These are phyloP conservation scores for Lasiommata megera DNA, from an alignment of 2,888 invertebrate species.

Conservation along the genomic window DNA sequence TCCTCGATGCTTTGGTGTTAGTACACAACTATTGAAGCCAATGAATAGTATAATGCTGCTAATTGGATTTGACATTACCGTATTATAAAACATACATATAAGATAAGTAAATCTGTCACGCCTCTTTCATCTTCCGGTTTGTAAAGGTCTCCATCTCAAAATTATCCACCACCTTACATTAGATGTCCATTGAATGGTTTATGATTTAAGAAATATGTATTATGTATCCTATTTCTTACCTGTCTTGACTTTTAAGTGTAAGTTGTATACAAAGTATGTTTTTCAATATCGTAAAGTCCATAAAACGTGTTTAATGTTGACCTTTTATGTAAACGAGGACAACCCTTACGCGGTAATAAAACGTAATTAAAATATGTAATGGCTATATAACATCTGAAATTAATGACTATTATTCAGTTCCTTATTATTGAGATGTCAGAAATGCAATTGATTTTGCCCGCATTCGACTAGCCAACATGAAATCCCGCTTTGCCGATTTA, in stretches of 20 bases:
- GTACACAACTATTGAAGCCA: too few relatives aligned
- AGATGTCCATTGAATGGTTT: neutral
- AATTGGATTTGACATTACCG: too few relatives aligned
- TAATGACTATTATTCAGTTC: constrained; percentile 12
- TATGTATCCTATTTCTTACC: neutral
- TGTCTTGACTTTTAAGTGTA: neutral
- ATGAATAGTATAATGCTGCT: too few relatives aligned
- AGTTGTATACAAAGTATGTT: neutral
- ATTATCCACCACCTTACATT: neutral
- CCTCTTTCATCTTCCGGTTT: neutral
- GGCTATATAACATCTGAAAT: neutral
- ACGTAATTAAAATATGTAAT: neutral
- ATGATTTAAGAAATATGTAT: neutral
- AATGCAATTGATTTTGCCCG: constrained; percentile 8
- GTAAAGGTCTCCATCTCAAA: neutral
- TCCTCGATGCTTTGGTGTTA: too few relatives aligned
- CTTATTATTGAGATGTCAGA: constrained; percentile 16
- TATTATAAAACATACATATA: neutral
- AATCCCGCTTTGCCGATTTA: constrained; percentile 15
- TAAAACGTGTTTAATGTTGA: neutral
- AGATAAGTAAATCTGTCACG: neutral
- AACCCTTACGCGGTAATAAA: neutral
- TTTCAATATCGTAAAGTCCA: too few relatives aligned
- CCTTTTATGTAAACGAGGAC: constrained; percentile 5
- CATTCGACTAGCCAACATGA: constrained; percentile 14